Base-by-base conservation (phyloP, 2,797 vertebrate genomes). In the Hydrocynus forskahlii region DNA sequence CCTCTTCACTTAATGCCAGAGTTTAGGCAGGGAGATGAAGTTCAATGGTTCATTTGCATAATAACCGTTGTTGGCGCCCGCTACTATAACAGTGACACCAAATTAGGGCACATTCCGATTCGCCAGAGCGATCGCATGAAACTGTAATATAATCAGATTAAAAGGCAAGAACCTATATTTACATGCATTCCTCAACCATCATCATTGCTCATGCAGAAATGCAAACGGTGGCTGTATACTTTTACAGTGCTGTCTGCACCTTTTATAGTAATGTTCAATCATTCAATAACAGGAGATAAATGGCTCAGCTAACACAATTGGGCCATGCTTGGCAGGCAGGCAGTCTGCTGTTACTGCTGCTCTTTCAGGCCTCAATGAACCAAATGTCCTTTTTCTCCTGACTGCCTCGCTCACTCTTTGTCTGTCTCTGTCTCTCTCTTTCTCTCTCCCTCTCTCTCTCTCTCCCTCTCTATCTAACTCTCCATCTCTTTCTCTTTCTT, bases 211-310 rank as follows among this genome's bases (percentile, higher is more conserved):
- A n/a, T 35, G 64, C 67, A 55, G 67, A 66, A 71, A 77, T 70
- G 62, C 77, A 73, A 62, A 66, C 75, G 67, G 71, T 60, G 29
- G 35, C 67, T 81, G 60, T 70, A 78, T 54, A 19, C 74, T 80
- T 84, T 77, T 79, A 84, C 78, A 84, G 77, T 76, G 71, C 73
- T 75, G 73, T 76, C 80, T 80, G 43, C 21, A 60, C 59, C 52
- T 79, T 84, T 82, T 80, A 82, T 67, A 82, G 78, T 73, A 75
- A 70, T 38, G 63, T 63, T 82, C 80, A 68, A 84, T 86, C 79
- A 81, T 81, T 80, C 78, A 76, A 79, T 77, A 76, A 79, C 64
- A 83, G 45, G 59, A 83, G 81, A 85, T 75, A 81, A 87, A 87
- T 78, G 76, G 75, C 70, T 84, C 80, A 1, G 84, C 63, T 84